Percentiles rank a stretch among this genome's conserved stretches.
These are phyloP conservation scores for Anoura caudifer DNA, from an alignment of 2,113 vertebrate species.

Conservation along the genomic window DNA sequence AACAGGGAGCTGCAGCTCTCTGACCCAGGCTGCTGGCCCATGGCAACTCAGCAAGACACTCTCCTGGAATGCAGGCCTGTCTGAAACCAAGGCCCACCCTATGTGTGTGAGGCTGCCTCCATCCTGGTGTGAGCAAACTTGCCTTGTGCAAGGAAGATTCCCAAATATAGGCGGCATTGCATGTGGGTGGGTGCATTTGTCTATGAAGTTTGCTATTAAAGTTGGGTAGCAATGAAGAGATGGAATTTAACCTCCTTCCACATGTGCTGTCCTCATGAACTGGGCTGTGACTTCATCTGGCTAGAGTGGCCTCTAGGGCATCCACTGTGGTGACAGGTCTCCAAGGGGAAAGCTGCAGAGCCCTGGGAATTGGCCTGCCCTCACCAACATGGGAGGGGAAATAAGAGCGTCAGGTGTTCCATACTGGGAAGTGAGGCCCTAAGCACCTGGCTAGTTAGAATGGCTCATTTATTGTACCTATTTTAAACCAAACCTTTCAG, in stretches of 20 bases:
- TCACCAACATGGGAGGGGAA: fast-evolving
- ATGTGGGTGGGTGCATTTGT: not conserved
- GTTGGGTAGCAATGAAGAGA: too few species aligned
- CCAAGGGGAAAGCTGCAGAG: fast-evolving
- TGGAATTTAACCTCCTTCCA: not conserved
- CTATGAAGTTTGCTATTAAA: not conserved
- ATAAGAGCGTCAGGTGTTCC: too few species aligned
- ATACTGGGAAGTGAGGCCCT: not conserved
- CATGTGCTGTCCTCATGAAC: fast-evolving
- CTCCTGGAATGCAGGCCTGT: not conserved
- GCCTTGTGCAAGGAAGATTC: not conserved
- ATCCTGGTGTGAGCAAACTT: not conserved
- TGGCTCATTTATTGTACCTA: not conserved
- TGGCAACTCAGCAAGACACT: fast-evolving
- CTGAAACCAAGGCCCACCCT: fast-evolving
- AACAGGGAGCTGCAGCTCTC: not conserved
- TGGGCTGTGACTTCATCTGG: not conserved
- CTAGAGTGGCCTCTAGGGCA: fast-evolving
- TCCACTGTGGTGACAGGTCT: too few species aligned
- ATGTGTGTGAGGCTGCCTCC: fast-evolving
- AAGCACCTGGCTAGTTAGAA: fast-evolving
- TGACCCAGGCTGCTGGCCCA: not conserved
- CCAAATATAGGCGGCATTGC: fast-evolving
- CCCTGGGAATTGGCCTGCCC: too few species aligned
- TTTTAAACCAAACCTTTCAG: not conserved